Base-by-base conservation (phyloP, 2,888 invertebrate genomes). In the Conistra vaccinii region DNA sequence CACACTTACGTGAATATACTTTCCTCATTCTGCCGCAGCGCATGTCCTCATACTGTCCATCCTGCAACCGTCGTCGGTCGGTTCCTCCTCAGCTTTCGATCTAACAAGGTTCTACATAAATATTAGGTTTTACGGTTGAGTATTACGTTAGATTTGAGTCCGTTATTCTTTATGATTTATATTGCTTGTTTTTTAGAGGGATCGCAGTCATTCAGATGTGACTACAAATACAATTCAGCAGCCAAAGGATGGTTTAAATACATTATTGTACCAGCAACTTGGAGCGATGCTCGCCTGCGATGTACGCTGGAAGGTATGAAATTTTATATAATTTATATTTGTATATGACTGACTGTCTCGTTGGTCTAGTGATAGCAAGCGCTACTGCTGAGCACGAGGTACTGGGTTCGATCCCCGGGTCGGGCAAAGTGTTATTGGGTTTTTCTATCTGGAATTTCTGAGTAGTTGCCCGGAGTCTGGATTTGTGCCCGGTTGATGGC, bases 201-300 rank as follows among this genome's bases (percentile, higher is more conserved):
- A 3, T 35, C 23, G 6, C 53, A 39, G 32, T 35, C 67, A 5
- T 80, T 75, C 14, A 68, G 85, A 77, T 84, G 85, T 65, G 83
- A 83, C 61, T 83, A 83, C 42, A 55, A 29, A 26, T 83, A 69
- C 26, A 73, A 58, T 63, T 26, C 20, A 3, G 26, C 12, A 12
- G 70, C 61, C 3, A 35, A 35, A 4, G 83, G 77, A 10, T 83
- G 83, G 83, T 81, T 84, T 14, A 83, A 83, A 29, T 53, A 62
- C 3, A 3, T 66, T 10, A 0, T 20, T 1, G 0, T 81, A n/a
- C 85, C 83, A 2, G 70, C 81, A 1, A 77, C 65, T 35, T 83
- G 77, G 77, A 12, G 3, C 0, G 77, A 83, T n/a, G 83, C 85
- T 23, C 69, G 81, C 0, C 35, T 83, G 4, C 55, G 70, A 32